Evolutionary conservation across 2,888 invertebrate species (phyloP).

Genomic region (Drosophila sordidula): DNA sequence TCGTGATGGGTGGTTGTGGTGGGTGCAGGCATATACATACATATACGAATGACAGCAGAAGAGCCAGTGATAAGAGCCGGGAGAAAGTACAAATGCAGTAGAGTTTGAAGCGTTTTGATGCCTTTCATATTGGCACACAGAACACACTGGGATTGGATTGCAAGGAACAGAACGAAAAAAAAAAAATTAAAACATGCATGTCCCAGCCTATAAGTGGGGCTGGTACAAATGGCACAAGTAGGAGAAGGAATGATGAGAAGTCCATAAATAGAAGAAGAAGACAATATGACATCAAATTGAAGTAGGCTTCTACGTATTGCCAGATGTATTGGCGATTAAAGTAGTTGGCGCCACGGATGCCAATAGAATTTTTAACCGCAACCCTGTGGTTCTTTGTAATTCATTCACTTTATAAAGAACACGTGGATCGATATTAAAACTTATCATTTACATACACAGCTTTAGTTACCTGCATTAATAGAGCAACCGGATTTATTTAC

Average conservation of each 20-base stretch:
- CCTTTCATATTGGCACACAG: slow-evolving; percentile 35
- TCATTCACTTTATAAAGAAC: slow-evolving; percentile 69
- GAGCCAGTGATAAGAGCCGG: slow-evolving; percentile 53
- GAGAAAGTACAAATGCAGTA: slow-evolving; percentile 43
- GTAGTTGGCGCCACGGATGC: slow-evolving; percentile 66
- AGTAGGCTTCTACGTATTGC: slow-evolving; percentile 67
- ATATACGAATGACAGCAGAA: slow-evolving; percentile 57
- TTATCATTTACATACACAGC: slow-evolving; percentile 72
- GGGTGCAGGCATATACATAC: slow-evolving; percentile 53
- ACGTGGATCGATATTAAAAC: slow-evolving; percentile 53
- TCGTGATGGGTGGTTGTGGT: slow-evolving; percentile 55
- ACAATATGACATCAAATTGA: slow-evolving; percentile 67
- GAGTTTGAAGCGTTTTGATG: slow-evolving; percentile 42
- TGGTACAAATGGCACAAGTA: slow-evolving; percentile 49
- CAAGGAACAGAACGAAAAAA: slow-evolving; percentile 53
- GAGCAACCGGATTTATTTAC: slow-evolving; percentile 86
- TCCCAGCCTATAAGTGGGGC: slow-evolving; percentile 48
- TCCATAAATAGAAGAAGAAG: slow-evolving; percentile 45
- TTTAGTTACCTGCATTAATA: slow-evolving; percentile 87
- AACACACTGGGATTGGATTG: slow-evolving; percentile 59
- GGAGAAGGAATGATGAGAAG: slow-evolving; percentile 51
- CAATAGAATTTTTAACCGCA: slow-evolving; percentile 64
- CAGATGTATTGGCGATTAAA: slow-evolving; percentile 69
- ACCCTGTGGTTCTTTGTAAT: slow-evolving; percentile 68
- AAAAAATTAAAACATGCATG: slow-evolving; percentile 58